These are phyloP conservation scores for Apocrypta bakeri DNA, from an alignment of 1,140 invertebrate species.

Conservation along the genomic window DNA sequence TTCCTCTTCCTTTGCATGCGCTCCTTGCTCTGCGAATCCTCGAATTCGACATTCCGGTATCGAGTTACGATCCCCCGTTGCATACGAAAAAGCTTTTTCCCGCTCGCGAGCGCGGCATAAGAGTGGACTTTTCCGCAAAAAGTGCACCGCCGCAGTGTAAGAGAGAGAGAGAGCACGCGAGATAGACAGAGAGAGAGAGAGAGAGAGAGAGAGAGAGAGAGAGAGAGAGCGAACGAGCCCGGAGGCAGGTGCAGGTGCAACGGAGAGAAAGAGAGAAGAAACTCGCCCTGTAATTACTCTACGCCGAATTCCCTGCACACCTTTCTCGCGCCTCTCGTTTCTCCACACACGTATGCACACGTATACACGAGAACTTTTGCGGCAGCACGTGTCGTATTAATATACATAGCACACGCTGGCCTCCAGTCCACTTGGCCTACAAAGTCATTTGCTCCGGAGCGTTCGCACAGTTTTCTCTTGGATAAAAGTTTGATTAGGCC, in stretches of 20 bases:
- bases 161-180: background rate
- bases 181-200: background rate
- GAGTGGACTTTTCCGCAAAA: background rate
- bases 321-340: background rate
- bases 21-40: background rate
- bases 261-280: background rate
- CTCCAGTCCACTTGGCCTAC: background rate
- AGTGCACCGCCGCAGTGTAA: background rate
- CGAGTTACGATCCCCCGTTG: background rate
- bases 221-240: background rate
- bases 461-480: background rate
- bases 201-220: no score
- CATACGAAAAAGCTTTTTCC: slow-evolving; percentile 1
- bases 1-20: background rate
- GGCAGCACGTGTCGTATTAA: slow-evolving; percentile 1
- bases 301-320: background rate
- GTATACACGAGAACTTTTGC: background rate
- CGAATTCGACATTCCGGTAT: background rate
- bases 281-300: background rate
- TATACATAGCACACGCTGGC: background rate
- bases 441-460: background rate
- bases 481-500: background rate
- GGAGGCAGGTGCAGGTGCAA: background rate
- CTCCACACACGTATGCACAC: background rate
- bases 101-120: background rate